Base-by-base conservation (phyloP, 2,888 invertebrate genomes). In the Eulithis testata region DNA sequence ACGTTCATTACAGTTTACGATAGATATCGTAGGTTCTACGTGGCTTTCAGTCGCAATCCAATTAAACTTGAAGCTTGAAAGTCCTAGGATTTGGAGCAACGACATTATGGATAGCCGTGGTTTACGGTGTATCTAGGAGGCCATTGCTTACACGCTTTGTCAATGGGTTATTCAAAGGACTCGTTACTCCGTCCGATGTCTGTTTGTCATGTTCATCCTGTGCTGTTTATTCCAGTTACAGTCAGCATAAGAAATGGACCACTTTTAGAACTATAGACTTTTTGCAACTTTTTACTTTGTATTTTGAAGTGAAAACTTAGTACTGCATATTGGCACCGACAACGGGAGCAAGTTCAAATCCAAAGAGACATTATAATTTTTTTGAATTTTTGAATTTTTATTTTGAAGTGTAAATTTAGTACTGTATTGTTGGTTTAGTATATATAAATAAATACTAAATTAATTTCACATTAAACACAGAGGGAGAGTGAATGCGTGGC, bases 31-130 rank as follows among this genome's bases (percentile, higher is more conserved):
- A 40, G 40, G 8, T 40, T 40, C 40, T 40, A 8, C 49, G 9
- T 9, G 49, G 49, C 49, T 14, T 21, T 21, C 9, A 21, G 9
- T 21, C 73, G 75, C 76, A 76, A 73, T 82, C 79, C 78, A 83
- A 86, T 85, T 84, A 86, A 86, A 85, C 79, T 85, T 85, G 79
- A 86, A 86, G 85, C 79, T 85, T 85, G 79, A 77, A 79, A 82
- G 83, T 76, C 82, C 76, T 59, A 70, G 78, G 82, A 80, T 79
- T 85, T 82, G 76, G 75, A 77, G 65, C 73, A 70, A 74, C 65
- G 72, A 69, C 73, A 76, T 81, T 76, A 77, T 73, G 74, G 71
- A 75, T 73, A 73, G 70, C 72, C 66, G 59, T 60, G 63, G 57
- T 43, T 68, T 60, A 63, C 65, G 44, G 44, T 65, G 21, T 56